Conservation (phyloP, 1,140 invertebrate genomes). For the Asobara japonica region DNA sequence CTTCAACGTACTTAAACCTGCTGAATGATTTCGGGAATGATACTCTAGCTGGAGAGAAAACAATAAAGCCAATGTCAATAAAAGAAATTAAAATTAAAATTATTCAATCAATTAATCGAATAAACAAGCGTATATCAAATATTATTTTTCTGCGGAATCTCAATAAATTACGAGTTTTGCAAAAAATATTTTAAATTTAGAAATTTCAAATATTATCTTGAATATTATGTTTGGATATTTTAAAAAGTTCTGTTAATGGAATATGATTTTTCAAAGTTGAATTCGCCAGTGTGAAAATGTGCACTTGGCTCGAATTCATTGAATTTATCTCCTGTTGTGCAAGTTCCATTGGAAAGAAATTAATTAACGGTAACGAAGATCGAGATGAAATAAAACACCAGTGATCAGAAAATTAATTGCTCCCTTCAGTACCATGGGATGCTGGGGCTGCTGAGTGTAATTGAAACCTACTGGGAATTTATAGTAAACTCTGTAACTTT, state of each 20-base stretch:
- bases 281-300: background rate
- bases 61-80: too few species aligned
- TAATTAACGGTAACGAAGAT: slow-evolving; percentile 1
- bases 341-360: background rate
- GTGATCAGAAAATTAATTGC: background rate
- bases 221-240: too few species aligned
- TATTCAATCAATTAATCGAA: too few species aligned
- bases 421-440: background rate
- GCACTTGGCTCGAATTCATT: background rate
- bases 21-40: background rate
- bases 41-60: background rate
- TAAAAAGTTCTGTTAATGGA: background rate
- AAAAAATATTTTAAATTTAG: too few species aligned
- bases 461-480: background rate
- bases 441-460: background rate
- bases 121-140: too few species aligned
- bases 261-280: background rate
- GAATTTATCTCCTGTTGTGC: too few species aligned
- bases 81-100: too few species aligned
- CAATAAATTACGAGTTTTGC: too few species aligned
- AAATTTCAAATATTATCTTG: too few species aligned
- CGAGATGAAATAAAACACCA: background rate
- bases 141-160: too few species aligned
- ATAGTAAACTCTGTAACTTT: background rate
- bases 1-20: slow-evolving; percentile 37